A percentile compares a stretch with the other conserved stretches of the same genome.
phyloP scores from a whole-genome alignment of 2,888 invertebrate species.

The Pollenia griseotomentosa region DNA sequence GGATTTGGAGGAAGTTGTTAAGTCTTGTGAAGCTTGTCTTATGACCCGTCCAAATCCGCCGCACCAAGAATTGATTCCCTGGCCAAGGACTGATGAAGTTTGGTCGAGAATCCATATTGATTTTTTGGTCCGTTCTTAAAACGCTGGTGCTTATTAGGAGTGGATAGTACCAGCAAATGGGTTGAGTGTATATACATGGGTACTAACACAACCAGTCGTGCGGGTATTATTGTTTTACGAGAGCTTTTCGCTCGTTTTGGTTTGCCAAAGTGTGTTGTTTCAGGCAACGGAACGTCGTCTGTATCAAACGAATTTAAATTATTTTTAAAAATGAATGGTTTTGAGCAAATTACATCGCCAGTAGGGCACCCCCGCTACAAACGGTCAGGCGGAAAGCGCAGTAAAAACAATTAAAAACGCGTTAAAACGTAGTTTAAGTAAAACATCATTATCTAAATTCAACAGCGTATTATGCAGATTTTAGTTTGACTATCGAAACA shows the following conservation, averaged over 20 bases:
- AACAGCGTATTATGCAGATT: slow-evolving; percentile 66
- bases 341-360: slow-evolving; percentile 66
- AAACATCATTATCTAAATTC: slow-evolving; percentile 54
- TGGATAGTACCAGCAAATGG: slow-evolving; percentile 75
- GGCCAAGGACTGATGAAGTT: slow-evolving; percentile 38
- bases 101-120: slow-evolving; percentile 45
- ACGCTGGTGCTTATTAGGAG: slow-evolving; percentile 65
- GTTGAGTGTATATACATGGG: slow-evolving; percentile 71
- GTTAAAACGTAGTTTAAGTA: slow-evolving; percentile 40
- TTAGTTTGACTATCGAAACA: slow-evolving; percentile 71
- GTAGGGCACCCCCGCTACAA: slow-evolving; percentile 68
- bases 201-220: slow-evolving; percentile 48
- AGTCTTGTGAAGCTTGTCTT: slow-evolving; percentile 63
- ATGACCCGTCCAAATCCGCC: not conserved
- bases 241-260: slow-evolving; percentile 70
- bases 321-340: slow-evolving; percentile 69
- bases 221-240: slow-evolving; percentile 51
- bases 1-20: slow-evolving; percentile 74
- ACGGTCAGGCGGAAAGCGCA: slow-evolving; percentile 58
- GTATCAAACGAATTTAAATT: slow-evolving; percentile 73
- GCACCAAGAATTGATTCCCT: slow-evolving; percentile 29
- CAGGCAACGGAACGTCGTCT: slow-evolving; percentile 27
- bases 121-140: slow-evolving; percentile 50
- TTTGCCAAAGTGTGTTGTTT: slow-evolving; percentile 20
- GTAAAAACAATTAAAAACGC: slow-evolving; percentile 71